Evolutionary conservation across 2,797 vertebrate genomes (phyloP).

Genomic region (Muraenolepis orangiensis): DNA sequence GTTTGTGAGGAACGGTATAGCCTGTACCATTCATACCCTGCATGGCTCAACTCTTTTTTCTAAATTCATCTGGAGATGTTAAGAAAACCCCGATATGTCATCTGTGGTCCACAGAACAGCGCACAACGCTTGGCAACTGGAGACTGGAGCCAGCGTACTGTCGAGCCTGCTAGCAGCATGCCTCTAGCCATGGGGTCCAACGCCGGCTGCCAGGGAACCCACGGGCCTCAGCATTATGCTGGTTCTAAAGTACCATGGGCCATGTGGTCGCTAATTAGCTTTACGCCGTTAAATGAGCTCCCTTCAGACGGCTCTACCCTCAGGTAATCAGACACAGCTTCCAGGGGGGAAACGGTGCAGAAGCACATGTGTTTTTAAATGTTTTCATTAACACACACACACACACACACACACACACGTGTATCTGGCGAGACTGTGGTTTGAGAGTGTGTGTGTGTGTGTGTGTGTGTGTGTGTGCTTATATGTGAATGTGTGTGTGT

Average conservation of each 20-base stretch:
- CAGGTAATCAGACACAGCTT: conserved; percentile 47
- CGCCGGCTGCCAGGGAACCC: conserved; percentile 25
- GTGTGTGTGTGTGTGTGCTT: not conserved
- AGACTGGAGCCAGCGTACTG: conserved; percentile 15
- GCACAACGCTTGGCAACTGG: not conserved
- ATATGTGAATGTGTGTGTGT: not conserved
- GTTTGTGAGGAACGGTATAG: not conserved
- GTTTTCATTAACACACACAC: not conserved
- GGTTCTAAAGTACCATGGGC: conserved; percentile 30
- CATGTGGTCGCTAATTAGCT: conserved; percentile 37
- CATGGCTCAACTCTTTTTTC: not conserved
- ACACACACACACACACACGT: not conserved
- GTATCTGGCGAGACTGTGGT: not conserved
- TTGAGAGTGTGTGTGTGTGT: not conserved
- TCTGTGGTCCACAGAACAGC: not conserved
- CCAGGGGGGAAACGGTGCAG: not conserved
- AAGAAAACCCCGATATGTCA: not conserved
- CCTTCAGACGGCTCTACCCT: conserved; percentile 34
- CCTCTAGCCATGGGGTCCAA: conserved; percentile 16
- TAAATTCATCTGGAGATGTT: not conserved
- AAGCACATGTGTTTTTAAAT: not conserved
- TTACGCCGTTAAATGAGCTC: conserved; percentile 26
- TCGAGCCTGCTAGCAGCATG: conserved; percentile 12
- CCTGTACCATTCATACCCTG: not conserved
- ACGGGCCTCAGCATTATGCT: conserved; percentile 34